phyloP scores from a whole-genome alignment of 2,113 vertebrate species.

The Pollimyrus isidori region DNA sequence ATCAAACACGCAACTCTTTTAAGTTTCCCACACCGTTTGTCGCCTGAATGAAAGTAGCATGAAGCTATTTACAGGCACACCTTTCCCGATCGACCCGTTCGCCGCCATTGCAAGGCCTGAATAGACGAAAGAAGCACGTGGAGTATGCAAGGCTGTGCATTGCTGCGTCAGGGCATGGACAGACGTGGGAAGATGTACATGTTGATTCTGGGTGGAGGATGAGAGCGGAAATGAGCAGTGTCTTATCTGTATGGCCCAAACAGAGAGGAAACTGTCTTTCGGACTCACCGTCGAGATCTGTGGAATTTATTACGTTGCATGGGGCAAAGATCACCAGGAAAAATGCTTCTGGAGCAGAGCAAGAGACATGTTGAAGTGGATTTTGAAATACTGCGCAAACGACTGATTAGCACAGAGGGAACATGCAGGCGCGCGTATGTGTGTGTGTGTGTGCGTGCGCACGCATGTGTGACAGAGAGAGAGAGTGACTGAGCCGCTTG shows the following conservation, averaged over 20 bases:
- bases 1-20: background rate
- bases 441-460: background rate
- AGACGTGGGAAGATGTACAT: background rate
- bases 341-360: background rate
- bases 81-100: background rate
- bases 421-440: background rate
- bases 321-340: background rate
- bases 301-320: background rate
- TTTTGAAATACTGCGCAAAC: background rate
- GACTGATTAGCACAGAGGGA: background rate
- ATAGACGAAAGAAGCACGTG: background rate
- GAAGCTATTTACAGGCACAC: background rate
- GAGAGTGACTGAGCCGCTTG: background rate
- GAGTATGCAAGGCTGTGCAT: background rate
- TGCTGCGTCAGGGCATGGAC: background rate
- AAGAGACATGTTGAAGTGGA: background rate
- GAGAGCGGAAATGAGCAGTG: background rate
- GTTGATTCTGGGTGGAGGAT: background rate
- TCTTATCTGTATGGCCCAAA: background rate
- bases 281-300: background rate
- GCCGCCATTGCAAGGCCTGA: background rate
- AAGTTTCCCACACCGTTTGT: background rate
- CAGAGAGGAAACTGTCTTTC: background rate
- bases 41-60: background rate
- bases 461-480: background rate